Percentiles rank a stretch among this genome's conserved stretches.
Evolutionary conservation across 2,113 vertebrate genomes (phyloP).

Genomic region (Camelus bactrianus): DNA sequence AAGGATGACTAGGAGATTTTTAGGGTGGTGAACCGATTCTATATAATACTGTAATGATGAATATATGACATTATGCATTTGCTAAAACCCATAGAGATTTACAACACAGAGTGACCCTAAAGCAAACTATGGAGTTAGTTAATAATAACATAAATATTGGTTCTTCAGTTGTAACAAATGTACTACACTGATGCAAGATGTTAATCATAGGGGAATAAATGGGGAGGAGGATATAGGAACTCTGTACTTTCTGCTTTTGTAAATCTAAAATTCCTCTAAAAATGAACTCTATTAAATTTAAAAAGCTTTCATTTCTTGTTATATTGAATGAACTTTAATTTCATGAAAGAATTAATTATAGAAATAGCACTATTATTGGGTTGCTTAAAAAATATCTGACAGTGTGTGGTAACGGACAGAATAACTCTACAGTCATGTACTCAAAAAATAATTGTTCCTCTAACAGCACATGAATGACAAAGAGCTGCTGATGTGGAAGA

Average conservation of each 20-base stretch:
- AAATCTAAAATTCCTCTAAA: not conserved
- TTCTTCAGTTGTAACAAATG: not conserved
- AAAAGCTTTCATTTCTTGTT: slow-evolving; percentile 11
- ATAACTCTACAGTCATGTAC: not conserved
- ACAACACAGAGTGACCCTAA: not conserved
- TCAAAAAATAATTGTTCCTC: not conserved
- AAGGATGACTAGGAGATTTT: not conserved
- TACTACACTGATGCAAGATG: not conserved
- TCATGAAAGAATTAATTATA: not conserved
- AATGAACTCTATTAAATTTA: not conserved
- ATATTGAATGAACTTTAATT: slow-evolving; percentile 18
- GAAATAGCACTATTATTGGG: not conserved
- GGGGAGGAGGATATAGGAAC: fast-evolving
- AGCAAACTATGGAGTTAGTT: not conserved
- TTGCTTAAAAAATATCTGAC: not conserved
- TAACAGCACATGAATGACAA: not conserved
- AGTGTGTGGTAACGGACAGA: not conserved
- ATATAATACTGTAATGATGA: not conserved
- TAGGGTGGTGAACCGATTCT: not conserved
- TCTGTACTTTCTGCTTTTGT: not conserved
- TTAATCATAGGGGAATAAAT: not conserved
- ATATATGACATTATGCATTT: not conserved
- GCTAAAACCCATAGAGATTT: not conserved
- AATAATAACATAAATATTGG: not conserved
- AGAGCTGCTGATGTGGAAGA: not conserved